Evolutionary conservation across 2,888 invertebrate species (phyloP), one percentile per base, ranked within the genome.

Genomic region (Eupithecia insigniata): DNA sequence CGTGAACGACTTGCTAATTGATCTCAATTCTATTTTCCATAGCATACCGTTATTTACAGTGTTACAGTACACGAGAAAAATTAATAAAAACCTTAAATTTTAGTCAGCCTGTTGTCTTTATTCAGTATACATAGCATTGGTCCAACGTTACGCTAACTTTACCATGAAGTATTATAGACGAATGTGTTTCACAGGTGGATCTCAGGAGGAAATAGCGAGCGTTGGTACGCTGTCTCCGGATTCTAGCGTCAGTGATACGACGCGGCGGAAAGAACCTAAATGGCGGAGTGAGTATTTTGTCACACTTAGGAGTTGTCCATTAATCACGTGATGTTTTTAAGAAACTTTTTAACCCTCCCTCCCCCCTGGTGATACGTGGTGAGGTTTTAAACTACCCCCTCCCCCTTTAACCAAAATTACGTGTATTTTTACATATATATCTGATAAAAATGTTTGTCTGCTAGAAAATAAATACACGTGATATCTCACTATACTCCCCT

Each of bases 201-300:
- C 94, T 22, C 94, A 94, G 79, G 94, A 94, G 73, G 94, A 94
- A 78, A 90, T 94, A 67, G 92, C 92, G 12, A 92, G 90, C 62
- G 93, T 93, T 0, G 93, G 93, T 8, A 92, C 93, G 0, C 73
- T 94, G 4, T 93, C 93, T 0, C 93, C 93, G 0, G 94, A 94
- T 70, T 92, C 94, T 0, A 94, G 92, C 61, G 90, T 93, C 28
- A 91, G 92, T 68, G 94, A 94, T 32, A 93, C 90, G 0, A 92
- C 90, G 70, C 82, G 92, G 16, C 89, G 94, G 82, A 94, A 94
- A 90, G 94, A 94, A 74, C 90, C 94, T 0, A 94, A 94, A 73
- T 94, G 94, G 94, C 82, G 94, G 78, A 92, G 94, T 94, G 69
- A 89, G 92, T 90, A 62, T 39, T 32, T 28, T 51, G n/a, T 43